phyloP scores from a whole-genome alignment of 2,797 vertebrate species.

The Anas flavirostris region DNA sequence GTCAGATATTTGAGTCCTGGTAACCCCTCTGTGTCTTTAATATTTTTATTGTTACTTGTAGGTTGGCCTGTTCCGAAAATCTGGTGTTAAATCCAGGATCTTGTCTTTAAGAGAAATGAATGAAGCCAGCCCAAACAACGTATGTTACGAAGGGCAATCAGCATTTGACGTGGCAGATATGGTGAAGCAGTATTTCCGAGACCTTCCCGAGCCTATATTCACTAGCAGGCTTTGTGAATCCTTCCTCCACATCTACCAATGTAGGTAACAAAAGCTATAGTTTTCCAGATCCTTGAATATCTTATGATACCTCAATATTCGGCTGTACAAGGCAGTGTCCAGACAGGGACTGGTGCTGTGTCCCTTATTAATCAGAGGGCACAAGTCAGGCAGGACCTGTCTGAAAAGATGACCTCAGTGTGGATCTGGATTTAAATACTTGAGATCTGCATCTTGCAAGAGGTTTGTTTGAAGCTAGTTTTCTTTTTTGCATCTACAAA shows the following conservation, averaged over 20 bases:
- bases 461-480: neutral
- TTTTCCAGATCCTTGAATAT: neutral
- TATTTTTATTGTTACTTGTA: conserved; percentile 36
- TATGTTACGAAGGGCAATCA: conserved; percentile 85
- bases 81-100: conserved; percentile 90
- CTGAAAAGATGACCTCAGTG: neutral
- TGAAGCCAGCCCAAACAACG: conserved; percentile 79
- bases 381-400: neutral
- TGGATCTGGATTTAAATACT: neutral
- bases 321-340: neutral
- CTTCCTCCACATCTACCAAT: conserved; percentile 92
- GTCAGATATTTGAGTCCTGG: neutral
- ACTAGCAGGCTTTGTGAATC: conserved; percentile 86
- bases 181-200: conserved; percentile 93
- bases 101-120: conserved; percentile 87
- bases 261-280: conserved; percentile 69
- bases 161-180: conserved; percentile 91
- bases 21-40: neutral
- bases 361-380: neutral
- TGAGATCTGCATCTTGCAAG: neutral
- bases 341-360: neutral
- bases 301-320: neutral
- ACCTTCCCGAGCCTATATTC: conserved; percentile 89
- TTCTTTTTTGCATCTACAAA: neutral
- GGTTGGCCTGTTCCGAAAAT: conserved; percentile 91